phyloP scores from a whole-genome alignment of 2,888 invertebrate species.

The Brachycybe producta region DNA sequence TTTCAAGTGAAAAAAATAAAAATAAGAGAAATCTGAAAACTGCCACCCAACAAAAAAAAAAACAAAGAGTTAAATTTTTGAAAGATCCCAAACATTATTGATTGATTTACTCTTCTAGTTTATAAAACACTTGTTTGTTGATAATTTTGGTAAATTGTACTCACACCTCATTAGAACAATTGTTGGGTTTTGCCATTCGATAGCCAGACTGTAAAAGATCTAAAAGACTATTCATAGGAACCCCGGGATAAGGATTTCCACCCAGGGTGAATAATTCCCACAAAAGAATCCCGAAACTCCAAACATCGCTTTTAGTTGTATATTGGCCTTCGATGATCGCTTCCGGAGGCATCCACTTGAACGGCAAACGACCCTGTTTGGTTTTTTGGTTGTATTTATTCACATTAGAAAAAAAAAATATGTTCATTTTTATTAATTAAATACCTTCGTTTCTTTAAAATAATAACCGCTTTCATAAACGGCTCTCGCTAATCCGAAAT shows the following conservation, averaged over 20 bases:
- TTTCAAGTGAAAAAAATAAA: too few species aligned
- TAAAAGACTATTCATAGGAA: conserved; percentile 14
- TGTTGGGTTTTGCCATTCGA: conserved; percentile 11
- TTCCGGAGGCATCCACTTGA: conserved; percentile 28
- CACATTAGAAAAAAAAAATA: not conserved
- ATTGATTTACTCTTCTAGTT: not conserved
- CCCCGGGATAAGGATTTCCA: conserved; percentile 30
- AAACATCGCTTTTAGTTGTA: conserved; percentile 28
- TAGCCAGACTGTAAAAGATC: conserved; percentile 14
- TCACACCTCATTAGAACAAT: conserved; percentile 13
- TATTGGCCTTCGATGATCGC: conserved; percentile 26
- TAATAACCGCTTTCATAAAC: conserved; percentile 17
- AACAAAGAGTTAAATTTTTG: too few species aligned
- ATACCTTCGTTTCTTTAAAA: conserved; percentile 17
- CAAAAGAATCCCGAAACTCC: conserved; percentile 31
- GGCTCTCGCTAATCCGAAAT: conserved; percentile 17
- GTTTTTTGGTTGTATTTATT: too few species aligned
- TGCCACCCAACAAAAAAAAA: too few species aligned
- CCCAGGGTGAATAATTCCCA: conserved; percentile 32
- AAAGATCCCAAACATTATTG: too few species aligned
- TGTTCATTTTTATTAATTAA: not conserved
- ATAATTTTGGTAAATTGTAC: not conserved
- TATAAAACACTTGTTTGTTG: not conserved
- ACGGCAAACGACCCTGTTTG: conserved; percentile 24
- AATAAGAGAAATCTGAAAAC: too few species aligned